Base-by-base conservation (phyloP, 2,113 vertebrate species). In the Epinephelus fuscoguttatus region DNA sequence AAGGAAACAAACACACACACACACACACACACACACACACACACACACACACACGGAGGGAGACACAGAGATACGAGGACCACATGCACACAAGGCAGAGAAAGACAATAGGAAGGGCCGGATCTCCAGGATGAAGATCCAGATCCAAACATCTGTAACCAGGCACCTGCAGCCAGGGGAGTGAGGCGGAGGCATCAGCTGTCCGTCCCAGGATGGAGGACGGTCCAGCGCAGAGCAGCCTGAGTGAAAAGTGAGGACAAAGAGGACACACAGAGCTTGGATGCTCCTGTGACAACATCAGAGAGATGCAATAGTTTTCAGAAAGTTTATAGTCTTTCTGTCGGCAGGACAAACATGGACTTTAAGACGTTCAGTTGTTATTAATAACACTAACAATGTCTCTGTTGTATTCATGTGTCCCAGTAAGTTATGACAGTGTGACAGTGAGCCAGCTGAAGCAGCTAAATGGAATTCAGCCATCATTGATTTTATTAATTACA, bases 71-170 rank as follows among this genome's bases (percentile, higher is more conserved):
- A 15, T 23, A 57, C 33, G n/a, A 33, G 15, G 33, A 6, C 33
- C 49, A 33, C 56, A 55, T 3, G 14, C 13, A 27, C 23, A 60
- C 17, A 62, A 17, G 33, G 30, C 19, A 12, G 42, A 42, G 40
- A 64, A 40, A 45, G n/a, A 66, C 19, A 63, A 63, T 42, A 63
- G 37, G 6, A 42, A 21, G 23, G 3, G 37, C 62, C 23, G 21
- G 19, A 42, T 63, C 37, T 64, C 37, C 21, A 64, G 40, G 62
- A 14, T 3, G 6, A 45, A 23, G 13, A 64, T 63, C 37, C 37
- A 42, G 37, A 67, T 49, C 42, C 47, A 67, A 67, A 49, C 63
- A 67, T 67, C 42, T 67, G 63, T 23, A 67, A 18, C 10, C 8
- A 67, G n/a, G 42, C 42, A 27, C 42, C 4, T 3, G 23, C 63